phyloP scores from a whole-genome alignment of 2,888 invertebrate species.

The Nephrotoma guestfalica region DNA sequence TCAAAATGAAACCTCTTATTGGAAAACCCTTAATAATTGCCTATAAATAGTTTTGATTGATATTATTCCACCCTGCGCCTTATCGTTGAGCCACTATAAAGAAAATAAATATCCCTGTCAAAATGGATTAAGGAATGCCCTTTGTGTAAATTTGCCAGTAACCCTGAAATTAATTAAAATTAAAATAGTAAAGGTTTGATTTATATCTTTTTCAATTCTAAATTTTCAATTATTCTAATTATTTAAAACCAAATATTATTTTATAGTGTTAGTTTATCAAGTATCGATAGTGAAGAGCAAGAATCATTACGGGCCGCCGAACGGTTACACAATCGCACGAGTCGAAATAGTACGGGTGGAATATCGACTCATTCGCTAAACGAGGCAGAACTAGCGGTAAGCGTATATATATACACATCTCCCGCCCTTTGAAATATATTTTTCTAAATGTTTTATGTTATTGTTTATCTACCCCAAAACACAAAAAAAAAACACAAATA shows the following conservation, averaged over 20 bases:
- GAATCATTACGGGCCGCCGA: conserved; percentile 39
- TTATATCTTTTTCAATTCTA: conserved; percentile 11
- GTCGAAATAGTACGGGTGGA: conserved; percentile 38
- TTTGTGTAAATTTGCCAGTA: no score
- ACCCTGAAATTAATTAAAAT: no score
- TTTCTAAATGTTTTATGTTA: not conserved
- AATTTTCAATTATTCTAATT: conserved; percentile 12
- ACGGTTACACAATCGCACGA: conserved; percentile 28
- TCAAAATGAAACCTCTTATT: no score
- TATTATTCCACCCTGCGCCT: no score
- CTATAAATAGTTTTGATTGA: no score
- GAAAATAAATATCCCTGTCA: no score
- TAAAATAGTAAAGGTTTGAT: not conserved
- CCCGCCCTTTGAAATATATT: not conserved
- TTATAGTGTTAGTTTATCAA: conserved; percentile 54
- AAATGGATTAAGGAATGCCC: no score
- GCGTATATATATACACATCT: not conserved
- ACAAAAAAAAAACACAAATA: not conserved
- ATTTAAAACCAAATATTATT: not conserved
- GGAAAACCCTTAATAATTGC: no score
- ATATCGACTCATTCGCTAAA: conserved; percentile 67
- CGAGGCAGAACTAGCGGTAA: conserved; percentile 73
- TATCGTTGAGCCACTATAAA: no score
- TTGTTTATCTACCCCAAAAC: not conserved
- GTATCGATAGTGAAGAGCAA: conserved; percentile 78